Evolutionary conservation across 2,113 vertebrate genomes (phyloP).

Genomic region (Salvelinus fontinalis): DNA sequence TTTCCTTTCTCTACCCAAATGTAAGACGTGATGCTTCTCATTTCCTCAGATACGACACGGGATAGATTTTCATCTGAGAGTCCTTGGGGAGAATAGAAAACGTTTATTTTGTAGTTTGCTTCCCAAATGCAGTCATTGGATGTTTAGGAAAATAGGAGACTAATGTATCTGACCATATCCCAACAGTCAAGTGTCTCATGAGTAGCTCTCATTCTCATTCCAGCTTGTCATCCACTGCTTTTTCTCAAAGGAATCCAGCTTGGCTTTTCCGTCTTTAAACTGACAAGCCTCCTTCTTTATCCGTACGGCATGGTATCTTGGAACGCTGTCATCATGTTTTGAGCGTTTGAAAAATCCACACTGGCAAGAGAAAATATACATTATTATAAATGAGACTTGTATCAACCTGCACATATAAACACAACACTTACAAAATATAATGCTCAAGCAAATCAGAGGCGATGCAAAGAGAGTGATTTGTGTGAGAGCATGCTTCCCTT

Average conservation of each 20-base stretch:
- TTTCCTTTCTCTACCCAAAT: not conserved
- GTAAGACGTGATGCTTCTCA: not conserved
- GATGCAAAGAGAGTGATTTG: constrained; percentile 7
- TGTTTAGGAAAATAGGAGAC: constrained; percentile 75
- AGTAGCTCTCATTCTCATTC: constrained; percentile 91
- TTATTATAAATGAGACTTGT: not conserved
- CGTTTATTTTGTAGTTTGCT: not conserved
- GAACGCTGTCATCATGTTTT: constrained; percentile 88
- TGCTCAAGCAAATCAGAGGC: not conserved
- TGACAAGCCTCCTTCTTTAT: constrained; percentile 87
- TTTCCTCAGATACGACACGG: not conserved
- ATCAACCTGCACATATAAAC: not conserved
- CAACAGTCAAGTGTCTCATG: constrained; percentile 63
- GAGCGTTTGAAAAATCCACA: constrained; percentile 97
- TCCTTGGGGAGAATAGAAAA: not conserved
- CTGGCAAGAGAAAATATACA: constrained; percentile 62
- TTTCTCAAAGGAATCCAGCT: constrained; percentile 76
- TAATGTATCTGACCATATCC: not conserved
- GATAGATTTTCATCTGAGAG: not conserved
- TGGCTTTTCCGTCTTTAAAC: constrained; percentile 77
- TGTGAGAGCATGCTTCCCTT: constrained; percentile 58
- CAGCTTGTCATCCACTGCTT: constrained; percentile 95
- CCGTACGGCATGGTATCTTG: constrained; percentile 91
- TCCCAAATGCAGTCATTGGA: not conserved
- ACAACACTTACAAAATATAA: not conserved